A percentile compares a stretch with the other conserved stretches of the same genome.
These are phyloP conservation scores for Speoplatyrhinus poulsoni DNA, from an alignment of 2,113 vertebrate species.

Conservation along the genomic window DNA sequence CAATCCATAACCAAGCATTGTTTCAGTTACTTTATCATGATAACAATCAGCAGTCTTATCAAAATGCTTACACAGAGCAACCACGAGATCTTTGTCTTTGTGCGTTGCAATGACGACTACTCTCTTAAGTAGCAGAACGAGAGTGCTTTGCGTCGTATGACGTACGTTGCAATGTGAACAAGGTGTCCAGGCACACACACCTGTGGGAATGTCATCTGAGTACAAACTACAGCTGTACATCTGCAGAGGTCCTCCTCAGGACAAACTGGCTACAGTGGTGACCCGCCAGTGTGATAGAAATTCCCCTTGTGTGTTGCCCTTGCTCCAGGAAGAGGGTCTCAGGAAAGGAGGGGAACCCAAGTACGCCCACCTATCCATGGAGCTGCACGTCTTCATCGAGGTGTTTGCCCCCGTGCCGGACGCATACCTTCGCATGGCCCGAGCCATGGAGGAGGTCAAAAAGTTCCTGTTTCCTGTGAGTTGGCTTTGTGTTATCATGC, in stretches of 20 bases:
- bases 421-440: conserved; percentile 95
- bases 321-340: conserved; percentile 88
- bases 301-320: neutral
- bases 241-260: neutral
- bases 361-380: conserved; percentile 94
- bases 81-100: no score
- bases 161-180: no score
- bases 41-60: no score
- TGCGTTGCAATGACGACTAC: no score
- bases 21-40: no score
- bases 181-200: conserved; percentile 3
- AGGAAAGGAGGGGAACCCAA: conserved; percentile 94
- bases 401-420: conserved; percentile 95
- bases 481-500: conserved; percentile 14
- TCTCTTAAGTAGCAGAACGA: no score
- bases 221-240: neutral
- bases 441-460: conserved; percentile 98
- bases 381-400: conserved; percentile 96
- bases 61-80: no score
- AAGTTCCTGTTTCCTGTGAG: conserved; percentile 95
- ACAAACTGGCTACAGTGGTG: neutral
- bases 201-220: conserved; percentile 31
- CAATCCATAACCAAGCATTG: no score
- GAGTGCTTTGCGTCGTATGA: no score
- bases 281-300: neutral